These are phyloP conservation scores for Valencia hispanica DNA, from an alignment of 2,797 vertebrate genomes.

Conservation along the genomic window DNA sequence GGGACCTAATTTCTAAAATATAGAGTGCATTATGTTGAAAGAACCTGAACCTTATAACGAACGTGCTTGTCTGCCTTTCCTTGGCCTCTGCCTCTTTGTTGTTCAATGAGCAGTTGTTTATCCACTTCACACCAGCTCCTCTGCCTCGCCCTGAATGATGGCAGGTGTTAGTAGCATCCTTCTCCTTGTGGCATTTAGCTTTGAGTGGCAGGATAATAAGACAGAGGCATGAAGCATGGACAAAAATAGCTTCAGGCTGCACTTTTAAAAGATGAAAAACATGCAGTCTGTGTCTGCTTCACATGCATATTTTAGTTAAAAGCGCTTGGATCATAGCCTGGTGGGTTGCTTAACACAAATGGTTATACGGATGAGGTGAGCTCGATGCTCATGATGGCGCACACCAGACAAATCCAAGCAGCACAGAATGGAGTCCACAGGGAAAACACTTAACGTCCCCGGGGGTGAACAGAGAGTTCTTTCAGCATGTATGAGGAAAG, in stretches of 20 bases:
- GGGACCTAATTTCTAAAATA: slow-evolving; percentile 6
- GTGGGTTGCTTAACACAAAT: slow-evolving; percentile 28
- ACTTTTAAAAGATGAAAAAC: slow-evolving; percentile 35
- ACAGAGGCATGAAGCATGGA: slow-evolving; percentile 25
- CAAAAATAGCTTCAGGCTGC: slow-evolving; percentile 49
- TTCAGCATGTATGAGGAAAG: slow-evolving; percentile 15
- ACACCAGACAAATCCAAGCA: slow-evolving; percentile 13
- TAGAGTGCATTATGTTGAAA: slow-evolving; percentile 14
- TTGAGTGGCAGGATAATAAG: slow-evolving; percentile 35
- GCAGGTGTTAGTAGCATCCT: slow-evolving; percentile 32
- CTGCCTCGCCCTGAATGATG: slow-evolving; percentile 31
- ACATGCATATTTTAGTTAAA: slow-evolving; percentile 37
- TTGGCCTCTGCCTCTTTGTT: slow-evolving; percentile 16
- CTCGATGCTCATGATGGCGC: slow-evolving; percentile 21
- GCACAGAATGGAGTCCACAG: slow-evolving; percentile 21
- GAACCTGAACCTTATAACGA: slow-evolving; percentile 13
- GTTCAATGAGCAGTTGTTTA: slow-evolving; percentile 26
- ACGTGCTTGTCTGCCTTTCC: not conserved
- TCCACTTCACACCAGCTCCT: slow-evolving; percentile 25
- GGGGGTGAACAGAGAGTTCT: slow-evolving; percentile 1
- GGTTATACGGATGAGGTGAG: slow-evolving; percentile 30
- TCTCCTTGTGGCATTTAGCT: slow-evolving; percentile 34
- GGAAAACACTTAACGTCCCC: slow-evolving; percentile 30
- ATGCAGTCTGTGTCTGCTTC: slow-evolving; percentile 30
- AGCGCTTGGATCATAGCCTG: slow-evolving; percentile 35